Evolutionary conservation across 2,113 vertebrate genomes (phyloP), one percentile per base, ranked within the genome.

Genomic region (Clarias gariepinus): DNA sequence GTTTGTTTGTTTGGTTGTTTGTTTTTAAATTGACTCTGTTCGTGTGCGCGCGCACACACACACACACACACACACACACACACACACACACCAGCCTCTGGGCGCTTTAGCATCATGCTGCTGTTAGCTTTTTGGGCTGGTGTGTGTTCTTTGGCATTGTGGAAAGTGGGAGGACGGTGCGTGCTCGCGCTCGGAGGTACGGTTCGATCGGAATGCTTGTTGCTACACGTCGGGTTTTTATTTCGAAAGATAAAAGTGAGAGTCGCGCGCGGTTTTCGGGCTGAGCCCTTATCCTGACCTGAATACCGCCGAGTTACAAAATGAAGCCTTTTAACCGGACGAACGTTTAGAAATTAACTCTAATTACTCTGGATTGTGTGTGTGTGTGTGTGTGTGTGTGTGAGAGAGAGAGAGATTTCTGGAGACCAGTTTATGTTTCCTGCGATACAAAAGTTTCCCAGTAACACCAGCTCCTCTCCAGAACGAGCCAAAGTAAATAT

Each of bases 341-440:
- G 57, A 47, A 74, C 61, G 36, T n/a, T 60, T 69, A 79, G 58
- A 57, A 41, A 58, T 78, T 80, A 86, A 87, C 80, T 73, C 71
- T 79, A 86, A 68, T 53, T 33, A 12, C 73, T 18, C 5, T 19
- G n/a, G 47, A 47, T 47, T 21, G 52, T 30, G 76, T 30, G 13
- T 79, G 53, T 57, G 53, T 57, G n/a, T 81, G 74, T 11, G 84
- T 76, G 55, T 83, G 71, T 76, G 73, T 52, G 73, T 76, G 73
- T 52, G 74, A 10, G 85, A 63, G 58, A 74, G 57, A 18, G 41
- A 68, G 76, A 64, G 71, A 80, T 69, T 87, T 53, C 66, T 58
- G 47, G 71, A 73, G 85, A 86, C 36, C 78, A 73, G 80, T 82
- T 82, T 82, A 53, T 88, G 89, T 89, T 80, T 84, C 63, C 12